Base-by-base conservation (phyloP, 2,888 invertebrate species). In the Xestia xanthographa region DNA sequence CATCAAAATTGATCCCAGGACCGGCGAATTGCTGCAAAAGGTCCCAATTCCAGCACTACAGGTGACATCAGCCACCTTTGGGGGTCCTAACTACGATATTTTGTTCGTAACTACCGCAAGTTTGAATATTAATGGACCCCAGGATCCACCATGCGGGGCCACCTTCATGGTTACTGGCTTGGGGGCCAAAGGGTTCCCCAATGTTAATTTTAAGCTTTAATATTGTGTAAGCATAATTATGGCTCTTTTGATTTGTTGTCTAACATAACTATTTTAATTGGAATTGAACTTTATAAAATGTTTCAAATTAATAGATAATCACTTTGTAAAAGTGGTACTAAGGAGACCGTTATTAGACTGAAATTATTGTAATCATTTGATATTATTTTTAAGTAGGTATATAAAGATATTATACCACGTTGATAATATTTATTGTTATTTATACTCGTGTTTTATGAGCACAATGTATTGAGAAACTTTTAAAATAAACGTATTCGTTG, bases 31-130 rank as follows among this genome's bases (percentile, higher is more conserved):
- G 5, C 91, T 98, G 4, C 94, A 96, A 66, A 96, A 96, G 80
- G 94, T 98, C 12, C 92, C 97, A 20, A 92, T 93, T 26, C 93
- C 93, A 90, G 98, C 86, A 97, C 97, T 26, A 95, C 97, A 97
- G 90, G 97, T 98, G 8, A 98, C 98, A 0, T 98, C 98, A 0
- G 97, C 97, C 5, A 97, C 98, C 4, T 98, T 98, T 90, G 98
- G 98, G 5, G 98, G 98, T 0, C 97, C 97, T 0, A 97, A 97
- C 89, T 94, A 97, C 83, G 98, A 98, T 86, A 96, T 97, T 62
- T 92, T 98, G 72, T 98, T 97, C 88, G 98, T 98, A 22, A 96
- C 96, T 0, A 97, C 97, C 0, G 97, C 97, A 2, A 95, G 94
- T 80, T 87, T 97, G 82, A 91, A 92, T 22, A 91, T 96, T 2